These are phyloP conservation scores for Catonia carolina DNA, from an alignment of 2,888 invertebrate species.

Conservation along the genomic window DNA sequence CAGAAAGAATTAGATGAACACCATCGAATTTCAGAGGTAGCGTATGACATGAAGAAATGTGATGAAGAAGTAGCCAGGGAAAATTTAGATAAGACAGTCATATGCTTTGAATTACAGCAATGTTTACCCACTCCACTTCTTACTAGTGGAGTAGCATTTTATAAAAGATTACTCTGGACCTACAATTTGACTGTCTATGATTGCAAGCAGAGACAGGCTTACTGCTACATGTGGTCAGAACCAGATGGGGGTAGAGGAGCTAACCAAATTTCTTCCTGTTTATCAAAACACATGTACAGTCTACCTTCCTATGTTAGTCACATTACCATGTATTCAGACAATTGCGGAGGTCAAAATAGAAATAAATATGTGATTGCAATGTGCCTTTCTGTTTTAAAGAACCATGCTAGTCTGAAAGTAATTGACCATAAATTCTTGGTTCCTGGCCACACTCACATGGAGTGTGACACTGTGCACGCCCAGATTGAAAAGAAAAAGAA, in stretches of 20 bases:
- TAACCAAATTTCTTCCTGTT: conserved; percentile 35
- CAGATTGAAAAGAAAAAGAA: conserved; percentile 31
- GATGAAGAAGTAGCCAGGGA: conserved; percentile 21
- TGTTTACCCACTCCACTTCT: conserved; percentile 23
- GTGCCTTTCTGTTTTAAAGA: conserved; percentile 28
- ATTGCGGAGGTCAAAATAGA: conserved; percentile 35
- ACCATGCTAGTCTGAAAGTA: conserved; percentile 21
- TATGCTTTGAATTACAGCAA: conserved; percentile 24
- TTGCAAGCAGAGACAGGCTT: not conserved
- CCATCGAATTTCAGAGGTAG: conserved; percentile 14
- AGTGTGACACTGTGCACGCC: conserved; percentile 29
- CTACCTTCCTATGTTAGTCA: not conserved
- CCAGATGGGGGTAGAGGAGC: conserved; percentile 32
- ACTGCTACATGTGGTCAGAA: conserved; percentile 31
- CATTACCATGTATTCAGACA: conserved; percentile 31
- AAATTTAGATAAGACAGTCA: conserved; percentile 10
- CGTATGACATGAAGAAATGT: conserved; percentile 12
- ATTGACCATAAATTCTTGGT: conserved; percentile 34
- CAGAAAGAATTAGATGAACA: conserved; percentile 5
- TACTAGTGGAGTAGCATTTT: conserved; percentile 12
- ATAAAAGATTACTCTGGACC: conserved; percentile 17
- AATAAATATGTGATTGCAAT: conserved; percentile 32
- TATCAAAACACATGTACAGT: conserved; percentile 13
- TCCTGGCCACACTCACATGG: conserved; percentile 32
- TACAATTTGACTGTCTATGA: conserved; percentile 17